Percentiles rank a stretch among this genome's conserved stretches.
Conservation (phyloP, 1,140 invertebrate species). For the Neotoxoptera formosana region DNA sequence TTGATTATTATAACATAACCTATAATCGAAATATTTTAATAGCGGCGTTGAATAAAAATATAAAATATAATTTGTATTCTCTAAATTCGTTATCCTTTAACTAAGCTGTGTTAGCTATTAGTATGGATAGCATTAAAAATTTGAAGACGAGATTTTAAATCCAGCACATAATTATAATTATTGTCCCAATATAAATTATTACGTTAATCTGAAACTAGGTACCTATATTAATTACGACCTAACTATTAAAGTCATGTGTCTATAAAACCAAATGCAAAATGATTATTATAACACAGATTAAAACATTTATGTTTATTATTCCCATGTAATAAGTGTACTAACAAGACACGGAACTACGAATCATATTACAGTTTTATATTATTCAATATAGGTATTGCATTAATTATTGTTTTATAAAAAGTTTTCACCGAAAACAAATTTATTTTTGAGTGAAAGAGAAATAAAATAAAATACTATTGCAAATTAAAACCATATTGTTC, state of each 20-base stretch:
- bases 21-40: no score
- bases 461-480: neutral
- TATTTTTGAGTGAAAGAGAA: neutral
- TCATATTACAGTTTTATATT: no score
- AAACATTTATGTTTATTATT: no score
- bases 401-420: neutral
- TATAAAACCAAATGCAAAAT: no score
- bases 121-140: neutral
- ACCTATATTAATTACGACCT: neutral
- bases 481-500: neutral
- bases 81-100: neutral
- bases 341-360: no score
- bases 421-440: neutral
- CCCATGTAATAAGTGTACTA: no score
- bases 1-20: no score
- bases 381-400: no score
- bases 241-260: neutral
- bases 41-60: neutral
- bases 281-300: no score
- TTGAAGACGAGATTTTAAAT: no score
- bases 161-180: no score
- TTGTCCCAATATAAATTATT: neutral
- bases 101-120: neutral
- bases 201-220: neutral
- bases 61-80: neutral